A percentile compares a stretch with the other conserved stretches of the same genome.
Conservation (phyloP, 2,797 vertebrate species). For the Mus spretus region DNA sequence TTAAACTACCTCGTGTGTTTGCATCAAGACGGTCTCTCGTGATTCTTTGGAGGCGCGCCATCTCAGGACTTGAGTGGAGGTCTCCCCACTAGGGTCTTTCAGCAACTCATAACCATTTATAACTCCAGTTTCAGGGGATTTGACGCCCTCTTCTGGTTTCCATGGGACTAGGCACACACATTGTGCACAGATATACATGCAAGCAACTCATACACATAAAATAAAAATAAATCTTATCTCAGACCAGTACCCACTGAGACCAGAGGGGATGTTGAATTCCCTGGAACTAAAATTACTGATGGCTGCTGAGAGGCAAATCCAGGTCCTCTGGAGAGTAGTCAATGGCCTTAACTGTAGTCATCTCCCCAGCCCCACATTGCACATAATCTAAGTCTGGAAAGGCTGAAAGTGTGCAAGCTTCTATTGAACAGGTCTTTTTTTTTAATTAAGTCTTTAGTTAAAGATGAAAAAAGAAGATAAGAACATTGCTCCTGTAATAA, state of each 20-base stretch:
- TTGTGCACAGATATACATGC: neutral
- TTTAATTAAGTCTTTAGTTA: conserved; percentile 31
- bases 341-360: neutral
- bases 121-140: neutral
- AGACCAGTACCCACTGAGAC: neutral
- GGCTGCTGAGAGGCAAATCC: neutral
- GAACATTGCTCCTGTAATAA: conserved; percentile 7
- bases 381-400: neutral
- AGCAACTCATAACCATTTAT: no score
- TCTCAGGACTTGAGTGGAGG: no score
- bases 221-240: neutral
- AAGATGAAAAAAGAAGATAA: conserved; percentile 28
- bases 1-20: no score
- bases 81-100: no score
- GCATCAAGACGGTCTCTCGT: no score
- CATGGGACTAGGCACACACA: neutral
- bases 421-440: neutral
- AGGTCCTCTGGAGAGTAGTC: neutral
- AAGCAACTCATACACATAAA: neutral
- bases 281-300: neutral
- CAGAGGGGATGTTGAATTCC: neutral
- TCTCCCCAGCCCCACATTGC: neutral
- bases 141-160: neutral
- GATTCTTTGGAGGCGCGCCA: no score
- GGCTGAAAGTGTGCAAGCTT: neutral